Percentiles rank a stretch among this genome's conserved stretches.
These are phyloP conservation scores for Oxyruncus cristatus DNA, from an alignment of 2,113 vertebrate genomes.

Conservation along the genomic window DNA sequence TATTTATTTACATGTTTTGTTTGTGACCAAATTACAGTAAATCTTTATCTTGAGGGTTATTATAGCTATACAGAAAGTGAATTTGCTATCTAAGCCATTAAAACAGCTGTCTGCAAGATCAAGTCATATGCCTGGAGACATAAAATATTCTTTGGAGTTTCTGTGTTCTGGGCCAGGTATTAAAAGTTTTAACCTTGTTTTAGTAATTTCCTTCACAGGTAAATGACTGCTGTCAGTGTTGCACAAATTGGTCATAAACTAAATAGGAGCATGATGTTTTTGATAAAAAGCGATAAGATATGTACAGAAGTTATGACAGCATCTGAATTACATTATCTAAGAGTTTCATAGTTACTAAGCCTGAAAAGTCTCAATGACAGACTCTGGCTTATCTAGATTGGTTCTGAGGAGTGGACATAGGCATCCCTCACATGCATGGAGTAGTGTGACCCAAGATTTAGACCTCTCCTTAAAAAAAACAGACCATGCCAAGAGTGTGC, in stretches of 20 bases:
- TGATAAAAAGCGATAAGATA: not conserved
- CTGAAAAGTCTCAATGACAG: not conserved
- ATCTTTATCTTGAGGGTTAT: not conserved
- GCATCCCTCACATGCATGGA: not conserved
- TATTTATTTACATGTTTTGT: not conserved
- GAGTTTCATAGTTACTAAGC: not conserved
- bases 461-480: not conserved
- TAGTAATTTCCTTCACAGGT: not conserved
- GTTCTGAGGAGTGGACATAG: not conserved
- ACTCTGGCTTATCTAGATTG: not conserved
- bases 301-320: not conserved
- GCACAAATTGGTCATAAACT: not conserved
- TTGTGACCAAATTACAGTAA: not conserved
- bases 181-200: not conserved
- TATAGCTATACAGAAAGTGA: not conserved
- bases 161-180: not conserved
- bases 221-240: not conserved
- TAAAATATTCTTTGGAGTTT: not conserved
- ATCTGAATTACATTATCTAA: not conserved
- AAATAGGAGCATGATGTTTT: not conserved
- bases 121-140: not conserved
- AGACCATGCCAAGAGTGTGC: not conserved
- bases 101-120: not conserved
- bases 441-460: not conserved
- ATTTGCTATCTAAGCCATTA: not conserved